Evolutionary conservation across 2,113 vertebrate species (phyloP), one percentile per base, ranked within the genome.

Genomic region (Odobenus rosmarus): DNA sequence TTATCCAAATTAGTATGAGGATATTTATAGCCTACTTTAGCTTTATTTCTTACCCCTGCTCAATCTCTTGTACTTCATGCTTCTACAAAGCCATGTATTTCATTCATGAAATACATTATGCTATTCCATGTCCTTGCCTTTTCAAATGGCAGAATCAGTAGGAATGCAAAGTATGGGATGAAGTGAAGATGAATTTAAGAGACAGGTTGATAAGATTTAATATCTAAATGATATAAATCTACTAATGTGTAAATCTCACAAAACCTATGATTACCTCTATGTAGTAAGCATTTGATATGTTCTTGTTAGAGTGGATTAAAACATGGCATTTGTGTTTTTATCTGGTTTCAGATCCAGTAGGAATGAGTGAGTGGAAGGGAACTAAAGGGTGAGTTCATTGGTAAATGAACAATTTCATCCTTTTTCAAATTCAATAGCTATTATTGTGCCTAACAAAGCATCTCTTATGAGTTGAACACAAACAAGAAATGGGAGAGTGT

Each of bases 241-340:
- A 92, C 71, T 88, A 57, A 86, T n/a, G 7, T 76, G 46, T 55
- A 62, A 64, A 64, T 77, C 59, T 97, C 64, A 88, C 26, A 93
- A 79, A 77, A 80, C 5, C 59, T 71, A 18, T 14, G 3, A 5
- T 39, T 55, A 19, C 21, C 39, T 93, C n/a, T 57, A 31, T 1
- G 31, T 31, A 46, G 26, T 71, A 61, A 89, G 21, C 18, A 33
- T 87, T 88, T 39, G 55, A 12, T 67, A 77, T 42, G n/a, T 88
- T 93, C 71, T 96, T 81, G 12, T 76, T 53, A 21, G 93, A 98
- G 57, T 69, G 51, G 93, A 97, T 97, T 98, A 90, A 95, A 98
- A 86, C 98, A 85, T 8, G 14, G 23, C n/a, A 24, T 98, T 97
- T 97, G 82, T 88, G 82, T 97, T 85, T 96, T 83, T 55, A 59